Base-by-base conservation (phyloP, 2,113 vertebrate genomes). In the Chaetops frenatus region DNA sequence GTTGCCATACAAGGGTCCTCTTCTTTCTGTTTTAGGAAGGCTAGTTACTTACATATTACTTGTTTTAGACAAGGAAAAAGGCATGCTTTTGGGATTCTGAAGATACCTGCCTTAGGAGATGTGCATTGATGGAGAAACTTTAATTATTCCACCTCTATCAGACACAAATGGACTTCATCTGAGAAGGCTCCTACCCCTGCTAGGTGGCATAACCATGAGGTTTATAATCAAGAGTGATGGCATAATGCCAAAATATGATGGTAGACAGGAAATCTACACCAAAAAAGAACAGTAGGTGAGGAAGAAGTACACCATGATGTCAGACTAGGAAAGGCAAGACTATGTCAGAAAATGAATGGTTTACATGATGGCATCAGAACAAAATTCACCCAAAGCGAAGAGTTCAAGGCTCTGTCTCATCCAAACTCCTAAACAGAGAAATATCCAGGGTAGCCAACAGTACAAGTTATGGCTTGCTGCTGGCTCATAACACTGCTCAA, bases 251-350 rank as follows among this genome's bases (percentile, higher is more conserved):
- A 9, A 66, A 65, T 47, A 5, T 17, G 10, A 8, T 2, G 8
- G 17, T 10, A 66, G 70, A 10, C 17, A 12, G 27, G 48, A 80
- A 54, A 76, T 15, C 10, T 31, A 20, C 36, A 28, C 19, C 9
- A 31, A 38, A 64, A 69, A 36, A 54, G 38, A 61, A 53, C 36
- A n/a, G 31, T 25, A 11, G 31, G 27, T 1, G 7, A 53, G 65
- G n/a, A 45, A 56, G 56, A 38, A 42, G 17, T 10, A 11, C 1
- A 3, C 38, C 13, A 5, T 0, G 2, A 16, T 44, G 57, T 35
- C 13, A 2, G 31, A 16, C 8, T 2, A 33, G 69, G 42, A 62
- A 48, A 78, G 36, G 51, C 42, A 92, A 15, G 31, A 40, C 36
- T 6, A 1, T 10, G n/a, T 44, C 70, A 44, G 56, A 81, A 77